A percentile compares a stretch with the other conserved stretches of the same genome.
Evolutionary conservation across 2,113 vertebrate species (phyloP).

Genomic region (Proteles cristata): DNA sequence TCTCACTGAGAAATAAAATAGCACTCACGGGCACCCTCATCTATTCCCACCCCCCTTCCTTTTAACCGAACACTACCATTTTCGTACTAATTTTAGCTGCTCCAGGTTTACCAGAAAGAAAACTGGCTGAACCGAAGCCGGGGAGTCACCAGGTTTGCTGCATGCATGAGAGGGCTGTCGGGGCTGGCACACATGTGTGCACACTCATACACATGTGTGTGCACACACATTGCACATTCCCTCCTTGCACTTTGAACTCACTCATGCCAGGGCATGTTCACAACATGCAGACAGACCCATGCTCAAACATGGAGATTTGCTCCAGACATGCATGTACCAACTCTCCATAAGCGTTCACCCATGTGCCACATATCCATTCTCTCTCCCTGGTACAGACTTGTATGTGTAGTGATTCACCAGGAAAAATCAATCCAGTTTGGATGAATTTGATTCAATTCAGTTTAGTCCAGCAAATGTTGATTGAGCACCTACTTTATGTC

Average conservation of each 20-base stretch:
- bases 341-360: not conserved
- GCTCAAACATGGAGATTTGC: not conserved
- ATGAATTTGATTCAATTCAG: not conserved
- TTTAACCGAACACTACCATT: slow-evolving; percentile 88
- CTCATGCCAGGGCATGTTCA: not conserved
- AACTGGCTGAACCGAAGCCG: slow-evolving; percentile 68
- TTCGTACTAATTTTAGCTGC: slow-evolving; percentile 90
- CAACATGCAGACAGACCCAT: not conserved
- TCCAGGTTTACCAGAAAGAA: slow-evolving; percentile 84
- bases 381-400: not conserved
- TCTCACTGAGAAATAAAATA: slow-evolving; percentile 92
- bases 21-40: slow-evolving; percentile 89
- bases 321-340: not conserved
- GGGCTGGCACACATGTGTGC: fast-evolving
- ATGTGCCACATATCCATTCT: not conserved
- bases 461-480: slow-evolving; percentile 10
- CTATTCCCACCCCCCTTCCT: slow-evolving; percentile 86
- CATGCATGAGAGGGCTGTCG: not conserved
- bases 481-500: slow-evolving; percentile 22
- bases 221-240: not conserved
- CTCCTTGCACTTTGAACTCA: not conserved
- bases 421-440: not conserved
- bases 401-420: not conserved
- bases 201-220: fast-evolving
- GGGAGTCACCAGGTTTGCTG: slow-evolving; percentile 18